phyloP scores from a whole-genome alignment of 2,888 invertebrate species.

The Megaustenia siamemsis region DNA sequence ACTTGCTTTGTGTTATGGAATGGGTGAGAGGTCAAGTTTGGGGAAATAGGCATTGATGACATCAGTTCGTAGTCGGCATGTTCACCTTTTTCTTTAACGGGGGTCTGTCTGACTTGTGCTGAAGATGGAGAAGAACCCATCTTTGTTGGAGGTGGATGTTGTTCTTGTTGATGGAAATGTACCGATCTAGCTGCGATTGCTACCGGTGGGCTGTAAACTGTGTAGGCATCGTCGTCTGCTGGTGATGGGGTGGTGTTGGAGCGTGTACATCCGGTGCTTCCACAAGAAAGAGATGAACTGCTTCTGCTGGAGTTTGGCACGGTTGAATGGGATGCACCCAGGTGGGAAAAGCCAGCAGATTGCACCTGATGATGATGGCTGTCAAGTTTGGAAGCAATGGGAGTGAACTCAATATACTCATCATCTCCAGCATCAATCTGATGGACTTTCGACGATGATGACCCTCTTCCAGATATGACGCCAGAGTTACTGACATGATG shows the following conservation, averaged over 20 bases:
- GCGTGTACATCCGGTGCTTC: slow-evolving; percentile 3
- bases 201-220: slow-evolving; percentile 34
- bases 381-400: slow-evolving; percentile 42
- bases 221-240: slow-evolving; percentile 38
- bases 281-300: neutral
- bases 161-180: slow-evolving; percentile 7
- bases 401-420: slow-evolving; percentile 61
- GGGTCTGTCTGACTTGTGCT: neutral
- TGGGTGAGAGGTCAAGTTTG: neutral
- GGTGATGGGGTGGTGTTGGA: slow-evolving; percentile 20
- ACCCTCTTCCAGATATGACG: slow-evolving; percentile 7
- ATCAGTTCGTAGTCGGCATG: slow-evolving; percentile 63
- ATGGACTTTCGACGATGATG: slow-evolving; percentile 12
- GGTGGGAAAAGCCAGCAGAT: neutral
- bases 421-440: slow-evolving; percentile 45
- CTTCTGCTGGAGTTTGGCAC: neutral
- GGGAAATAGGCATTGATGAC: slow-evolving; percentile 8
- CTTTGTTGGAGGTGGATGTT: neutral
- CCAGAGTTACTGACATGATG: neutral
- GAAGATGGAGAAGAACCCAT: neutral
- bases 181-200: neutral
- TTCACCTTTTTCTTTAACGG: slow-evolving; percentile 55
- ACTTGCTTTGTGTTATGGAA: slow-evolving; percentile 14
- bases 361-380: slow-evolving; percentile 21
- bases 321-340: neutral